Base-by-base conservation (phyloP, 2,797 vertebrate genomes). In the Lagocephalus sceleratus region DNA sequence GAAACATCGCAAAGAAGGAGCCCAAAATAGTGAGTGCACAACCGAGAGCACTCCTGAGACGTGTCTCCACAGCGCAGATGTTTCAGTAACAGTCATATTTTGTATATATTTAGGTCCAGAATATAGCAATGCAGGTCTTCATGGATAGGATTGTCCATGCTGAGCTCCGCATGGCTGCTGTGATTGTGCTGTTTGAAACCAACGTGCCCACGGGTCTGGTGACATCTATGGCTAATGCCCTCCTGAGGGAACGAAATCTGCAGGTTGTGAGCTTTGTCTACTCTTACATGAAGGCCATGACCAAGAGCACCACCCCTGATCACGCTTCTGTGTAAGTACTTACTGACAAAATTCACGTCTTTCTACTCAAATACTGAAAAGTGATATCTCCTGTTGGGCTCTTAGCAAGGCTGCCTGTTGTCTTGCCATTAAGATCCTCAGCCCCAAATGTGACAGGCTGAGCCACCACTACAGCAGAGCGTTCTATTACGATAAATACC, bases 391-490 rank as follows among this genome's bases (percentile, higher is more conserved):
- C 52, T 54, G 0, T 49, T 71, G 2, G 22, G 1, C 23, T 81
- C 86, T 65, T 71, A 97, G 94, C 79, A 90, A 91, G 82, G 78
- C 91, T 65, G 90, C 92, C 61, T 92, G 91, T 75, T 92, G 91
- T 52, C 89, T 94, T 78, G 94, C 90, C 51, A 0, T 93, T 29
- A 92, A 75, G 68, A 60, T 89, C 43, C 74, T 96, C 42, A 92
- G 79, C 54, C 84, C 78, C 51, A 95, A 86, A 73, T 82, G 90
- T 0, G 89, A 91, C 45, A 88, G 53, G 63, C 76, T 91, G 64
- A 87, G 80, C 16, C 83, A 75, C 60, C 83, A 68, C 32, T 91
- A 71, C 81, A 94, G 92, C 85, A 92, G 76, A 73, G 79, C 85
- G 47, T 58, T 89, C 54, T 55, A 84, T 46, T 5, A 83, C 4